Conservation (phyloP, 2,797 vertebrate genomes). For the Crenichthys baileyi region DNA sequence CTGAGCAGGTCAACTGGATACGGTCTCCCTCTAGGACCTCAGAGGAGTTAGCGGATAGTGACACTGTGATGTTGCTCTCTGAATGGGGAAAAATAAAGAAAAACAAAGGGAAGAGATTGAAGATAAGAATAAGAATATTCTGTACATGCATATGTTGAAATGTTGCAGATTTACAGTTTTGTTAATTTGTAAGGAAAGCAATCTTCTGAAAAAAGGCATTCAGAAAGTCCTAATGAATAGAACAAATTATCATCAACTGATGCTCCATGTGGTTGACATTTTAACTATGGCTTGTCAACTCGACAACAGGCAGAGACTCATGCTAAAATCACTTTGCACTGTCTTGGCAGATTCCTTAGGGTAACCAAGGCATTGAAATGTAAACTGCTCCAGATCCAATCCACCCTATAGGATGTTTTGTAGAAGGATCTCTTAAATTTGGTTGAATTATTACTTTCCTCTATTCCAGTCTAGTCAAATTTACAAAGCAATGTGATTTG, state of each 20-base stretch:
- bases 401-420: not conserved
- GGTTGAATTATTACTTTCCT: not conserved
- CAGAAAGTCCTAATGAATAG: not conserved
- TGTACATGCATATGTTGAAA: not conserved
- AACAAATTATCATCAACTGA: not conserved
- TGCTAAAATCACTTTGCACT: not conserved
- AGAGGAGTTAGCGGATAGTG: slow-evolving; percentile 87
- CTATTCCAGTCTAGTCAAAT: not conserved
- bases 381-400: not conserved
- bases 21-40: slow-evolving; percentile 89
- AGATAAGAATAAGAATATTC: not conserved
- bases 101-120: not conserved
- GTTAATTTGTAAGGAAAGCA: not conserved
- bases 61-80: slow-evolving; percentile 95
- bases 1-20: slow-evolving; percentile 87
- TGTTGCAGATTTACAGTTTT: not conserved
- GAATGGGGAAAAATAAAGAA: slow-evolving; percentile 9
- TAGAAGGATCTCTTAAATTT: not conserved
- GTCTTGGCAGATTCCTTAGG: not conserved
- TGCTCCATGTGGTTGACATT: not conserved
- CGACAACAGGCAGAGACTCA: not conserved
- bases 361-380: not conserved
- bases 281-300: not conserved
- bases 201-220: no score
- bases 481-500: not conserved